Percentiles rank a stretch among this genome's conserved stretches.
Conservation (phyloP, 2,797 vertebrate species). For the Petrocephalus sullivani region DNA sequence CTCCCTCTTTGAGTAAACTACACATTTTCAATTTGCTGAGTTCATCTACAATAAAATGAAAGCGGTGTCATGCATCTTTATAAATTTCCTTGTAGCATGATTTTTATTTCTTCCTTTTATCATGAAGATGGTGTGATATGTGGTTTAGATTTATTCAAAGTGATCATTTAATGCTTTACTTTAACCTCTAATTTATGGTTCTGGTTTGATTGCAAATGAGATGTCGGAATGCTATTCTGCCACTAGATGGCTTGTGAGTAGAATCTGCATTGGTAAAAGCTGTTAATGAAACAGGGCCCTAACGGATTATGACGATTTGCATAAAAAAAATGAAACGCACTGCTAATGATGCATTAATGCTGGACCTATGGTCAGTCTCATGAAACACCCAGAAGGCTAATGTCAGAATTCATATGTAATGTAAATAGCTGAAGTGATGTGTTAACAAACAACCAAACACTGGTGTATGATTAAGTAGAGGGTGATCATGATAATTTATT, state of each 20-base stretch:
- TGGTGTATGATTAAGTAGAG: not conserved
- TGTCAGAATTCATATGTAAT: not conserved
- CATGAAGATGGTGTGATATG: not conserved
- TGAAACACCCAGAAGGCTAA: not conserved
- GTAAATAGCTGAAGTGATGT: not conserved
- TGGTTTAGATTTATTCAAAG: not conserved
- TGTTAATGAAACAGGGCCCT: not conserved
- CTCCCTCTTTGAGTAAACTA: not conserved
- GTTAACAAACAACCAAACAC: not conserved
- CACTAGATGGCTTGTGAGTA: conserved; percentile 5
- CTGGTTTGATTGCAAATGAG: not conserved
- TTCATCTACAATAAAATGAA: conserved; percentile 10
- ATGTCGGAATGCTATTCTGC: not conserved
- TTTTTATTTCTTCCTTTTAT: not conserved
- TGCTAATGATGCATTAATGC: not conserved
- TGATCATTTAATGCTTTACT: not conserved
- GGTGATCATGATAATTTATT: not conserved
- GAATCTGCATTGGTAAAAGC: not conserved
- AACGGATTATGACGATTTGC: not conserved
- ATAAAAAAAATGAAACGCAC: not conserved
- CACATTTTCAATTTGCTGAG: conserved; percentile 12
- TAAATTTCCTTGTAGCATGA: not conserved
- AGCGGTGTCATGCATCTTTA: conserved; percentile 8
- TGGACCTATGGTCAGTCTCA: not conserved
- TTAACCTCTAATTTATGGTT: not conserved